Percentiles rank a stretch among this genome's conserved stretches.
Evolutionary conservation across 2,113 vertebrate genomes (phyloP).

Genomic region (Odontesthes bonariensis): DNA sequence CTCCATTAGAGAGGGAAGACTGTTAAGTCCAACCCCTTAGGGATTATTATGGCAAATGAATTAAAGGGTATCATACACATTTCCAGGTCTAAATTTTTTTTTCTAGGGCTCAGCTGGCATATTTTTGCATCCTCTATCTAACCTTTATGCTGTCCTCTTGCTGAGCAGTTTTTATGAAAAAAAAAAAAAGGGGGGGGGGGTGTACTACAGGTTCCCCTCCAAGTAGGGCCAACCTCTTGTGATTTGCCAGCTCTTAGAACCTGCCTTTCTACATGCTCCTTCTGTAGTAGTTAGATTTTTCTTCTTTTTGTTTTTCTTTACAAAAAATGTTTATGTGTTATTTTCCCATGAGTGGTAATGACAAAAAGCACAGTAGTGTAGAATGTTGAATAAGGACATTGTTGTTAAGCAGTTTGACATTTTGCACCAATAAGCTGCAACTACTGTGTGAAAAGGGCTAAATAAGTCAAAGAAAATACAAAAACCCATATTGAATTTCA

Average conservation of each 20-base stretch:
- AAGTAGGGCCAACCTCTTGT: background rate
- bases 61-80: slow-evolving; percentile 12
- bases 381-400: background rate
- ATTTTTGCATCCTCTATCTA: slow-evolving; percentile 1
- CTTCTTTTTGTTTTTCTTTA: background rate
- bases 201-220: background rate
- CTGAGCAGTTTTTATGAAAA: background rate
- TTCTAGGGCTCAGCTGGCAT: background rate
- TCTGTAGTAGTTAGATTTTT: too few relatives aligned
- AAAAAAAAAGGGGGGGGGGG: background rate
- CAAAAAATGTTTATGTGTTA: background rate
- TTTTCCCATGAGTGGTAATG: too few relatives aligned
- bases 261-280: background rate
- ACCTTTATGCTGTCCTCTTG: background rate
- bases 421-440: background rate
- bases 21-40: slow-evolving; percentile 26
- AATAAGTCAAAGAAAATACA: background rate
- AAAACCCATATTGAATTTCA: background rate
- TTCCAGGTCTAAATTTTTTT: slow-evolving; percentile 4
- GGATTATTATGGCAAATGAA: slow-evolving; percentile 37
- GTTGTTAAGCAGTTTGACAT: background rate
- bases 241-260: background rate
- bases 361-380: too few relatives aligned
- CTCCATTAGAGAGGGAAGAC: slow-evolving; percentile 48
- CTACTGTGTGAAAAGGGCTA: background rate